Percentiles rank a stretch among this genome's conserved stretches.
Evolutionary conservation across 1,140 invertebrate species (phyloP).

Genomic region (Panagrolaimus sp.): DNA sequence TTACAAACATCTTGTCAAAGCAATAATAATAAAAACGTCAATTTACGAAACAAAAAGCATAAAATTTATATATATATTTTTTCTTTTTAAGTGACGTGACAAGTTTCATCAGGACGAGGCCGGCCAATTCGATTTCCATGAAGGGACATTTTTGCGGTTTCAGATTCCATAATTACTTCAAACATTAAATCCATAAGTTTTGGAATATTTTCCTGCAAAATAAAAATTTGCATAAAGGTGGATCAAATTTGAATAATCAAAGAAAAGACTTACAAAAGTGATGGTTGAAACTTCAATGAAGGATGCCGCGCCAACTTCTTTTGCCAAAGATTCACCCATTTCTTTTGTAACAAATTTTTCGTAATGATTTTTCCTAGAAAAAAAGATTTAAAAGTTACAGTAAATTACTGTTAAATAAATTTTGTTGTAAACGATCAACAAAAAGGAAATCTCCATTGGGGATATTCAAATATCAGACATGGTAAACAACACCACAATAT

Average conservation of each 20-base stretch:
- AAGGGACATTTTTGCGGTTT: constrained; percentile 12
- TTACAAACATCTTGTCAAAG: no score
- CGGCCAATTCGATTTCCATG: constrained; percentile 12
- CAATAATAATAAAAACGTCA: no score
- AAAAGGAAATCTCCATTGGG: no score
- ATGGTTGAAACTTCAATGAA: constrained; percentile 19
- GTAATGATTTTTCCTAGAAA: not conserved
- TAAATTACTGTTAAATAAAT: no score
- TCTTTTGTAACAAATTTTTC: not conserved
- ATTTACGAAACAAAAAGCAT: not conserved
- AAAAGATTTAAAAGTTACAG: not conserved
- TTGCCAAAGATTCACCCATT: constrained; percentile 16
- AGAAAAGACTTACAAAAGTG: constrained; percentile 17
- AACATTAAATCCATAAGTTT: constrained; percentile 13
- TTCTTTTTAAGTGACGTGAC: not conserved
- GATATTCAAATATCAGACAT: no score
- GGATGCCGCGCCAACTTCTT: constrained; percentile 9
- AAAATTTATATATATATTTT: no score
- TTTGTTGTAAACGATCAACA: no score
- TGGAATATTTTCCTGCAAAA: constrained; percentile 15
- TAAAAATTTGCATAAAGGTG: not conserved
- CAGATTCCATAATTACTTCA: constrained; percentile 10
- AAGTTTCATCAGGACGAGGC: constrained; percentile 16
- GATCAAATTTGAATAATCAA: not conserved
- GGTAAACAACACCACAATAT: no score